Conservation (phyloP, 2,888 invertebrate species). For the Nematopogon swammerdamellus region DNA sequence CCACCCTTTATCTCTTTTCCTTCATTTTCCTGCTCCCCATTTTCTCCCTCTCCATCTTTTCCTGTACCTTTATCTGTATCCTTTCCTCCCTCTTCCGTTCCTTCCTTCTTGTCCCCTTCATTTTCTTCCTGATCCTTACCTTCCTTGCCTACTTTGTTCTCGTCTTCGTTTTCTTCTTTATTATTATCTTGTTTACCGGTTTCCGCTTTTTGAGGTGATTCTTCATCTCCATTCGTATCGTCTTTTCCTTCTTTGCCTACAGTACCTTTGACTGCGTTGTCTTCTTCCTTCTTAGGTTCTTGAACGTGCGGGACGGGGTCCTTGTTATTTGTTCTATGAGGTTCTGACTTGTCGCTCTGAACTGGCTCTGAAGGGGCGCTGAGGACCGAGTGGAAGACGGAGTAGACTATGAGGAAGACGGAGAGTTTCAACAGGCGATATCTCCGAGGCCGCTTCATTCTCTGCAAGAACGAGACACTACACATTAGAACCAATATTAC, state of each 20-base stretch:
- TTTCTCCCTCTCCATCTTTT: too few species aligned
- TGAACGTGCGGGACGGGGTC: slow-evolving; percentile 22
- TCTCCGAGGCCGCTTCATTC: slow-evolving; percentile 61
- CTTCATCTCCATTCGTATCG: background rate
- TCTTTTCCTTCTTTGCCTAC: slow-evolving; percentile 5
- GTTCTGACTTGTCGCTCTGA: background rate
- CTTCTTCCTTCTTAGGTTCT: slow-evolving; percentile 2
- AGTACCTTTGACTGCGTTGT: slow-evolving; percentile 5
- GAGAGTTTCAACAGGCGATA: slow-evolving; percentile 66
- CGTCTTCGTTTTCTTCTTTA: background rate
- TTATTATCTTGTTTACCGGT: too few species aligned
- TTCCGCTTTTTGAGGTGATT: background rate
- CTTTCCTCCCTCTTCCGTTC: background rate
- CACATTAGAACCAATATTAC: too few species aligned
- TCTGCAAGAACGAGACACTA: slow-evolving; percentile 25
- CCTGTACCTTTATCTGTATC: background rate
- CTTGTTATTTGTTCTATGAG: background rate
- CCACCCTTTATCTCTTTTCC: slow-evolving; percentile 23
- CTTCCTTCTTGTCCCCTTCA: background rate
- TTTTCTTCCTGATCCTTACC: background rate
- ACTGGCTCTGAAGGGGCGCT: slow-evolving; percentile 16
- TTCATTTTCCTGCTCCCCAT: slow-evolving; percentile 2
- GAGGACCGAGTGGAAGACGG: slow-evolving; percentile 55
- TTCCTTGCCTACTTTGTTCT: background rate
- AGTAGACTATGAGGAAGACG: slow-evolving; percentile 65